phyloP scores from a whole-genome alignment of 2,113 vertebrate species.

The Falcunculus frontatus region DNA sequence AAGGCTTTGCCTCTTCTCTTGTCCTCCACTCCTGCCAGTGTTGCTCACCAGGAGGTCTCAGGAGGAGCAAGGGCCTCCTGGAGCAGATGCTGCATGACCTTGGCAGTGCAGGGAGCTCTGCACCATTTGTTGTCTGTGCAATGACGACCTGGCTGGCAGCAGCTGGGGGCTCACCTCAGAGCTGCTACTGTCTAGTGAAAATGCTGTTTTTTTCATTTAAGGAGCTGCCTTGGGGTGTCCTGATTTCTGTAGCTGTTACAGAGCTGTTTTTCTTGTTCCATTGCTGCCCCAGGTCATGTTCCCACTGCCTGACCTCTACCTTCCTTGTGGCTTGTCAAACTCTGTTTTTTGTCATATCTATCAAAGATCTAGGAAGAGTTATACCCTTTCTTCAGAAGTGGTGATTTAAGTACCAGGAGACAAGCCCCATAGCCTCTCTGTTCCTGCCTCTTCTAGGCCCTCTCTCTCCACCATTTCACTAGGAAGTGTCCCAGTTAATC shows the following conservation, averaged over 20 bases:
- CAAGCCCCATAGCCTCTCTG: not conserved
- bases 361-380: not conserved
- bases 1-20: not conserved
- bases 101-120: not conserved
- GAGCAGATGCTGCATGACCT: no score
- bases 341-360: not conserved
- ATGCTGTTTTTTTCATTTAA: not conserved
- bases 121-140: fast-evolving
- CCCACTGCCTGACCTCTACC: not conserved
- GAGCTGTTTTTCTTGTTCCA: not conserved
- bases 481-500: not conserved
- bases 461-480: not conserved
- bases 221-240: not conserved
- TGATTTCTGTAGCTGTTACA: not conserved
- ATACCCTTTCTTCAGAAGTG: not conserved
- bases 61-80: not conserved
- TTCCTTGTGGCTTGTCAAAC: not conserved
- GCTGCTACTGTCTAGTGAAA: not conserved
- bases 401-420: not conserved
- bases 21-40: not conserved
- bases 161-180: not conserved
- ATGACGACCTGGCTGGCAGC: not conserved
- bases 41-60: not conserved
- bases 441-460: not conserved
- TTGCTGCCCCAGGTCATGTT: not conserved